These are phyloP conservation scores for Barnardius zonarius DNA, from an alignment of 2,113 vertebrate species.

Conservation along the genomic window DNA sequence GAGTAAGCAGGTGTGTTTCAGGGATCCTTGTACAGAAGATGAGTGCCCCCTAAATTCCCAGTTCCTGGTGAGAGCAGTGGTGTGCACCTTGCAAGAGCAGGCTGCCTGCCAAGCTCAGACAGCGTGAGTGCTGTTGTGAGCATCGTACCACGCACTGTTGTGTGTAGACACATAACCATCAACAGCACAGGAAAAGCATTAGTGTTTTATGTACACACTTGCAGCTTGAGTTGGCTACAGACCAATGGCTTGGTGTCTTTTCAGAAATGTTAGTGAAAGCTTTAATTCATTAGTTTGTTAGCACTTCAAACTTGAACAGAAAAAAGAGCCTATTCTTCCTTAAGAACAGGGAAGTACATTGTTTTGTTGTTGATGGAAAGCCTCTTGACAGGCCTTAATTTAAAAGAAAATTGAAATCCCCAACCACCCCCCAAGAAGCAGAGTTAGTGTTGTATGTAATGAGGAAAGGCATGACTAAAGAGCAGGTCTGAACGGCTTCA, in stretches of 20 bases:
- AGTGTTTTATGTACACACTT: slow-evolving; percentile 48
- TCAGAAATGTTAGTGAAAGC: slow-evolving; percentile 13
- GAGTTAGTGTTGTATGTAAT: background rate
- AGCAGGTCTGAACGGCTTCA: background rate
- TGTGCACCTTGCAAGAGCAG: background rate
- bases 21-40: background rate
- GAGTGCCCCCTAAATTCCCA: background rate
- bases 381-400: background rate
- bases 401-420: background rate
- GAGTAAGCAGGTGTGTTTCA: accelerated
- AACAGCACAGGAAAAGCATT: background rate
- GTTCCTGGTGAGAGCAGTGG: background rate
- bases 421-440: background rate
- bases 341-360: background rate
- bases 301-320: slow-evolving; percentile 50
- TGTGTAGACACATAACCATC: background rate
- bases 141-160: background rate
- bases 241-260: background rate
- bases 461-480: background rate
- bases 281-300: slow-evolving; percentile 57
- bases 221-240: background rate
- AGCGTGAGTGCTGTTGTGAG: background rate
- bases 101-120: background rate
- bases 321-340: slow-evolving; percentile 41
- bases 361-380: background rate